A percentile compares a stretch with the other conserved stretches of the same genome.
Evolutionary conservation across 2,888 invertebrate species (phyloP).

Genomic region (Polydrusus tereticollis): DNA sequence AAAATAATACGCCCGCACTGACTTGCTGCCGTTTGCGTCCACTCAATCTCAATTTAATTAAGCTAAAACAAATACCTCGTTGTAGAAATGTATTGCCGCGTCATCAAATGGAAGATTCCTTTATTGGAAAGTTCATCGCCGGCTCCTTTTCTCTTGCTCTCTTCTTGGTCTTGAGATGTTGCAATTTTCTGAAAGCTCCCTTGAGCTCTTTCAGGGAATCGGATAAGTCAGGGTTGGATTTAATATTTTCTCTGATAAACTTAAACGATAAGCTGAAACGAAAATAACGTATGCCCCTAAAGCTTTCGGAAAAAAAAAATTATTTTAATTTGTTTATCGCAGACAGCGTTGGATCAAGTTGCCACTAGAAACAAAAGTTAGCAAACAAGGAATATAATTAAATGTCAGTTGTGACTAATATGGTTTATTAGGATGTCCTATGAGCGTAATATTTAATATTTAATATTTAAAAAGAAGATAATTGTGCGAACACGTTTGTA

Average conservation of each 20-base stretch:
- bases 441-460: too few species aligned
- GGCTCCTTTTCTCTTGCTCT: constrained; percentile 57
- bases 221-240: constrained; percentile 55
- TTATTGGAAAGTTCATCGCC: constrained; percentile 62
- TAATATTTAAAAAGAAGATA: too few species aligned
- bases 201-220: constrained; percentile 62
- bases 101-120: constrained; percentile 62
- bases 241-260: not conserved
- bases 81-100: constrained; percentile 60
- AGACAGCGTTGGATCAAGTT: too few species aligned
- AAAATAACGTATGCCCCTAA: too few species aligned
- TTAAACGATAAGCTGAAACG: not conserved
- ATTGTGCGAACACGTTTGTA: too few species aligned
- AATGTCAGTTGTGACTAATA: too few species aligned
- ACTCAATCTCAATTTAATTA: constrained; percentile 61
- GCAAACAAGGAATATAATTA: too few species aligned
- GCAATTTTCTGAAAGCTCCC: constrained; percentile 69
- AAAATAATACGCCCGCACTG: not conserved
- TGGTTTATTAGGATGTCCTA: too few species aligned
- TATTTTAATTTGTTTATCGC: too few species aligned
- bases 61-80: constrained; percentile 62
- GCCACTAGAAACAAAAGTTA: too few species aligned
- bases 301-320: too few species aligned
- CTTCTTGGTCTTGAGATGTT: constrained; percentile 63
- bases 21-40: constrained; percentile 10